These are phyloP conservation scores for Scaptodrosophila lebanonensis DNA, from an alignment of 1,140 invertebrate genomes.

Conservation along the genomic window DNA sequence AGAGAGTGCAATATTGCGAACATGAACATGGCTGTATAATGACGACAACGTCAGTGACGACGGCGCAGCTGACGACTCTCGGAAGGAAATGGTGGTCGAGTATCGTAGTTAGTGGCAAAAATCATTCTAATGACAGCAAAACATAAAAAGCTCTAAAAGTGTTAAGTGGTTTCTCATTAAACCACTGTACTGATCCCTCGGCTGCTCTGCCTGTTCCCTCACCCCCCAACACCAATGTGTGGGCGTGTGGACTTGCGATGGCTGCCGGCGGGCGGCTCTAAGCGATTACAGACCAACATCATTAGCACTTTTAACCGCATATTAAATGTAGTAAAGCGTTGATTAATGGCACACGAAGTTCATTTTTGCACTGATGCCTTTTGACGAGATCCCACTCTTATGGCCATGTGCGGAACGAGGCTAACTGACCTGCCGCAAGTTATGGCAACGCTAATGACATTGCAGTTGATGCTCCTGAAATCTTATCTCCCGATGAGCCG, in stretches of 20 bases:
- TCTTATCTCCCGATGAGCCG: conserved; percentile 68
- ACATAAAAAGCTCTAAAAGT: conserved; percentile 73
- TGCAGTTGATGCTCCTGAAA: conserved; percentile 6
- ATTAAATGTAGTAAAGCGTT: conserved; percentile 70
- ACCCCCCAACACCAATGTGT: conserved; percentile 25
- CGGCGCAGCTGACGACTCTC: conserved; percentile 32
- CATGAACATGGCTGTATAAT: conserved; percentile 68
- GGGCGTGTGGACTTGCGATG: conserved; percentile 20
- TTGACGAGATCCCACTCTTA: conserved; percentile 7
- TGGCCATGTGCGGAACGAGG: neutral
- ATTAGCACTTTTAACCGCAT: conserved; percentile 76
- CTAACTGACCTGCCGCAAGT: conserved; percentile 52
- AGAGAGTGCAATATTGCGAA: conserved; percentile 73
- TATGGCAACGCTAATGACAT: conserved; percentile 24
- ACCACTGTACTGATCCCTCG: conserved; percentile 25
- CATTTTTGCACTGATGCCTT: conserved; percentile 31
- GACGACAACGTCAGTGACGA: conserved; percentile 54
- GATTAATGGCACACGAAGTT: conserved; percentile 60
- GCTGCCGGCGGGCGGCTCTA: conserved; percentile 24
- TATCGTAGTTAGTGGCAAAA: conserved; percentile 68
- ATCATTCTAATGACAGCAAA: conserved; percentile 76
- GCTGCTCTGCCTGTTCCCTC: conserved; percentile 2
- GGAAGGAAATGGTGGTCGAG: conserved; percentile 51
- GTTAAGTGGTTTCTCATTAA: conserved; percentile 77
- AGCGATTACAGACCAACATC: conserved; percentile 65